Percentiles rank a stretch among this genome's conserved stretches.
phyloP scores from a whole-genome alignment of 2,797 vertebrate genomes.

The Phalanger gymnotis region DNA sequence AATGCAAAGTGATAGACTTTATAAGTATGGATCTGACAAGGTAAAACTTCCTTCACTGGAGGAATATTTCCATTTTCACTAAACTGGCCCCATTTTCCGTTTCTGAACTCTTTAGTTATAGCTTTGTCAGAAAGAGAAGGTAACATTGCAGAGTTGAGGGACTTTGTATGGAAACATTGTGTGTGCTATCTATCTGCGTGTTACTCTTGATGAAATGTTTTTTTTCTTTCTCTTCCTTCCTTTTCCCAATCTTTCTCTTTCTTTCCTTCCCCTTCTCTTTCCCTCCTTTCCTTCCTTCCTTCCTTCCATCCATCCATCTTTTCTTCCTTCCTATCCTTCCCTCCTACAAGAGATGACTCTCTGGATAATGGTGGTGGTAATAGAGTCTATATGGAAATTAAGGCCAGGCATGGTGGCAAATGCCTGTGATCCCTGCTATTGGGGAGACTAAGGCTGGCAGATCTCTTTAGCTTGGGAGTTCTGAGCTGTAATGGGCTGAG shows the following conservation, averaged over 20 bases:
- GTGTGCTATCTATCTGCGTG: not conserved
- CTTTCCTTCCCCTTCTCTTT: fast-evolving
- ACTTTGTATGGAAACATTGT: not conserved
- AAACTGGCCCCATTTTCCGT: not conserved
- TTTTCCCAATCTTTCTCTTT: too few species aligned
- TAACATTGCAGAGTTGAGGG: not conserved
- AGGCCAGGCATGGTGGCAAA: too few species aligned
- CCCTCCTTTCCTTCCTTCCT: too few species aligned
- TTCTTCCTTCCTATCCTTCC: too few species aligned
- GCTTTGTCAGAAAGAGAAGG: not conserved
- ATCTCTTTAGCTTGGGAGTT: too few species aligned
- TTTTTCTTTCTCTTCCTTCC: not conserved
- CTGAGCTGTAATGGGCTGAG: too few species aligned
- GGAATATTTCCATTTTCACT: not conserved
- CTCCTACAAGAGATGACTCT: too few species aligned
- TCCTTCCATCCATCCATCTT: too few species aligned
- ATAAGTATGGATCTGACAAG: not conserved
- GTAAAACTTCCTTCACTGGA: not conserved
- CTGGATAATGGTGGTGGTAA: too few species aligned
- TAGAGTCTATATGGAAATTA: too few species aligned
- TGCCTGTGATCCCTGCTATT: too few species aligned
- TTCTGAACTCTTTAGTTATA: not conserved
- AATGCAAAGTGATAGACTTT: not conserved
- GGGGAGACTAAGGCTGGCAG: too few species aligned
- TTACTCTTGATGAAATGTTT: not conserved